Percentiles rank a stretch among this genome's conserved stretches.
phyloP scores from a whole-genome alignment of 2,797 vertebrate genomes.

The Lates japonicus region DNA sequence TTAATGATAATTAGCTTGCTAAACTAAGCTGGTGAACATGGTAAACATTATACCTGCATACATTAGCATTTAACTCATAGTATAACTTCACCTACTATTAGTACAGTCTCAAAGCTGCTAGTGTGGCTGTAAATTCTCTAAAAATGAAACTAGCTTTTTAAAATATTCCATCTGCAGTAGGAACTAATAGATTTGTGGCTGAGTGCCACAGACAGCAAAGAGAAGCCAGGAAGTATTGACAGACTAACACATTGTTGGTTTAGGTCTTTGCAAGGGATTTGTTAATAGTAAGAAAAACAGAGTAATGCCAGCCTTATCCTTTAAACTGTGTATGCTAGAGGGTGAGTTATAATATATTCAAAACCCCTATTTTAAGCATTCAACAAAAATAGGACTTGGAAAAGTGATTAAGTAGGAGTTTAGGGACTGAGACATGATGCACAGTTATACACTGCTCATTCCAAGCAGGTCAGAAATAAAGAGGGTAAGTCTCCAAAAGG shows the following conservation, averaged over 20 bases:
- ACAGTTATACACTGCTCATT: slow-evolving; percentile 40
- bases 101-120: neutral
- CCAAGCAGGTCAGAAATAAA: slow-evolving; percentile 47
- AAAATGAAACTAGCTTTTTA: neutral
- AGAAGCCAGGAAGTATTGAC: neutral
- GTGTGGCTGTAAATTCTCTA: neutral
- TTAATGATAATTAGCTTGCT: neutral
- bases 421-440: slow-evolving; percentile 40
- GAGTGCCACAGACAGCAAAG: neutral
- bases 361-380: slow-evolving; percentile 32
- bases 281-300: too few species aligned
- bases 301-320: too few species aligned
- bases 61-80: neutral
- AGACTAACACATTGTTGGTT: slow-evolving; percentile 24
- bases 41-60: neutral
- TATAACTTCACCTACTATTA: neutral
- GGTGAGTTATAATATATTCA: neutral
- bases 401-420: slow-evolving; percentile 31
- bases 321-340: too few species aligned
- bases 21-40: neutral
- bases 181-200: neutral
- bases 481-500: slow-evolving; percentile 49
- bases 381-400: slow-evolving; percentile 20
- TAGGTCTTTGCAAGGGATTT: slow-evolving; percentile 12
- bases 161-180: neutral